Evolutionary conservation across 1,140 invertebrate species (phyloP), one percentile per base, ranked within the genome.

Genomic region (Lordiphosa collinella): DNA sequence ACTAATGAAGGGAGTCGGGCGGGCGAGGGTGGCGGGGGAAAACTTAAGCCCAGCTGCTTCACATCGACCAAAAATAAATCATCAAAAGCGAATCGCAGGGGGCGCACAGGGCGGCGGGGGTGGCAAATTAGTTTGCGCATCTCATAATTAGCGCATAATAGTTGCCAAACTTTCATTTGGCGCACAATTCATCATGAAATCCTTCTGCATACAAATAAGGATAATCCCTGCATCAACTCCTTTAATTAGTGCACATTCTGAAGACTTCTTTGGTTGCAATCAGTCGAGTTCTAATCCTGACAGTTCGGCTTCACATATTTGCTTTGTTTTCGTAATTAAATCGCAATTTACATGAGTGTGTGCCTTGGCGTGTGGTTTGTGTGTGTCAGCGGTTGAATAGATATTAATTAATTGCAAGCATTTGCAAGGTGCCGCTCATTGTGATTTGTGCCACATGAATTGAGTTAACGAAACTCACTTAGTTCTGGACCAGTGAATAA

Each of bases 121-220:
- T 38, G 4, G 34, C 22, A 51, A 31, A 31, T 10, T 51, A 22
- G 14, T 2, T 36, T 14, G 22, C 11, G 7, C 37, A 60, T 32
- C 49, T 54, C 62, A 66, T 66, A 66, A 66, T 66, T 66, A 66
- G 51, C 62, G 62, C 64, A 67, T 66, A 67, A 67, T 67, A 66
- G 64, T 66, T 55, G 53, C 62, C 61, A 53, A 18, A 18, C 18
- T 50, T 67, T 67, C 14, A 31, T 7, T 37, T n/a, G 5, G 22
- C 5, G 22, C 61, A 41, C 51, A 66, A 65, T 65, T 66, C 62
- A 65, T 65, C 61, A 66, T 65, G 43, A 56, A 25, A 25, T 25
- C 52, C 52, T 64, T 47, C 9, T 43, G n/a, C n/a, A 53, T 13
- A 44, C 13, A 7, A 18, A 52, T 32, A 22, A 31, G 35, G 12